Conservation (phyloP, 2,113 vertebrate species). For the Columba janthina region DNA sequence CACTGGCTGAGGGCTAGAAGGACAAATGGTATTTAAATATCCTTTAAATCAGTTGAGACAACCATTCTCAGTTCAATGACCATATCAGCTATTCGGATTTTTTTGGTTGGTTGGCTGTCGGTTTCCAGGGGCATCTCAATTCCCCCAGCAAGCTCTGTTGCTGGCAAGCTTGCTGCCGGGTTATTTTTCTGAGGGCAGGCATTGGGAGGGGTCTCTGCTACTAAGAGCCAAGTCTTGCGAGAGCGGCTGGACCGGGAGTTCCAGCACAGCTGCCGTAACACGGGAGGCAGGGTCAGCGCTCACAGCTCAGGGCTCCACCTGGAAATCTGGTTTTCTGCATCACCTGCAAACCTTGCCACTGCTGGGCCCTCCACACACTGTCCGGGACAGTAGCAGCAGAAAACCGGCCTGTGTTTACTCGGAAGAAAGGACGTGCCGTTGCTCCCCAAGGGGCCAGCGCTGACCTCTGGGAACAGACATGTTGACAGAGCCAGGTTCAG, state of each 20-base stretch:
- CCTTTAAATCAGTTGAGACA: neutral
- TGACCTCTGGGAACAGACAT: slow-evolving; percentile 20
- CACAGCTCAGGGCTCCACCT: neutral
- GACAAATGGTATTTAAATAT: slow-evolving; percentile 20
- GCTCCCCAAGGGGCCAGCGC: neutral
- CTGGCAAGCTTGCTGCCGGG: neutral
- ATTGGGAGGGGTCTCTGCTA: neutral
- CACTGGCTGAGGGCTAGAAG: neutral
- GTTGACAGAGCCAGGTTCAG: neutral
- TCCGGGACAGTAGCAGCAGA: neutral
- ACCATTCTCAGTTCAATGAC: neutral
- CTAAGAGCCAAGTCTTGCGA: neutral
- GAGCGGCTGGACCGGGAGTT: rapidly evolving
- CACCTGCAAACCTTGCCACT: neutral
- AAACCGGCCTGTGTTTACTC: neutral
- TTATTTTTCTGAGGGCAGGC: neutral
- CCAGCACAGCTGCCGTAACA: neutral
- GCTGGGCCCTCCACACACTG: neutral
- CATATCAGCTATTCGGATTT: neutral
- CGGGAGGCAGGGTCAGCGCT: neutral
- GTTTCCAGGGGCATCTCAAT: neutral
- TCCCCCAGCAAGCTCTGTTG: neutral
- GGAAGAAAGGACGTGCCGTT: neutral
- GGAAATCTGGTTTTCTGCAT: neutral
- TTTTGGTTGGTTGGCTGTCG: neutral